Conservation (phyloP, 1,140 invertebrate genomes). For the fruit fly (Drosophila melanogaster) region Release_6_plus_ISO1_MT NT_033777.3:30687001-30687500, state of each 20-base stretch:
- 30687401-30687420: constrained; percentile 50
- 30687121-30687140: constrained; percentile 23
- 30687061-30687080: constrained; percentile 68
- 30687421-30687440: constrained; percentile 84
- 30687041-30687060: constrained; percentile 81
- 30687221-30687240: constrained; percentile 80
- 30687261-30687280: constrained; percentile 68
- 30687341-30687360: constrained; percentile 55
- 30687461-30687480: constrained; percentile 84
- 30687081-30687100: not conserved
- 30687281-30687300: constrained; percentile 66
- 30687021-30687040: constrained; percentile 59
- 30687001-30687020: constrained; percentile 53
- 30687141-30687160: constrained; percentile 31
- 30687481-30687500: constrained; percentile 81
- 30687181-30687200: constrained; percentile 61
- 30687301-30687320: constrained; percentile 20
- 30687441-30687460: constrained; percentile 85
- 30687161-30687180: constrained; percentile 78
- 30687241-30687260: constrained; percentile 73
- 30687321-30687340: constrained; percentile 61
- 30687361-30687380: constrained; percentile 76
- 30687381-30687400: constrained; percentile 62
- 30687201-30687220: constrained; percentile 59
- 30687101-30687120: constrained; percentile 38